Evolutionary conservation across 2,888 invertebrate species (phyloP).

Genomic region (Rhagonycha fulva): DNA sequence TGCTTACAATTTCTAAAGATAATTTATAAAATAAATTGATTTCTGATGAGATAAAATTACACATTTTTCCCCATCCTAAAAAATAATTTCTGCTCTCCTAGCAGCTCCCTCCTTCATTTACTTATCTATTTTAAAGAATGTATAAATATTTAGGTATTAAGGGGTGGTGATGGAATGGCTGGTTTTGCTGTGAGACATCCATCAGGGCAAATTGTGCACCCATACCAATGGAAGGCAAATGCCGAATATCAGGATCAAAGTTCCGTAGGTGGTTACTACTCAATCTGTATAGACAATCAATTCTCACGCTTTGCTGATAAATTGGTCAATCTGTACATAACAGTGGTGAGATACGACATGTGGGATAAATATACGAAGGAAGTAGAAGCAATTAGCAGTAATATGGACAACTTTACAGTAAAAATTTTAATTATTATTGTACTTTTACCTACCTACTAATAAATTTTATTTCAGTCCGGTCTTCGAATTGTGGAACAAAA

Average conservation of each 20-base stretch:
- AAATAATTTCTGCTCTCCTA: too few species aligned
- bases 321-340: conserved; percentile 86
- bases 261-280: conserved; percentile 83
- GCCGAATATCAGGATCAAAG: conserved; percentile 87
- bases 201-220: conserved; percentile 80
- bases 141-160: conserved; percentile 69
- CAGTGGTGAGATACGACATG: conserved; percentile 88
- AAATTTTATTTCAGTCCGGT: conserved; percentile 60
- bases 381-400: conserved; percentile 82
- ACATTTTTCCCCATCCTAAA: too few species aligned
- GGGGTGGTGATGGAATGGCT: conserved; percentile 93
- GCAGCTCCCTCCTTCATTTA: neutral
- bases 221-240: conserved; percentile 89
- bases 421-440: conserved; percentile 45
- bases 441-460: neutral
- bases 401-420: conserved; percentile 90
- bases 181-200: conserved; percentile 90
- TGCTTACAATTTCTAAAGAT: too few species aligned
- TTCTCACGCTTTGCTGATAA: conserved; percentile 90
- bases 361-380: conserved; percentile 93
- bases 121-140: conserved; percentile 11
- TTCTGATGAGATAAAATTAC: too few species aligned
- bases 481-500: conserved; percentile 80
- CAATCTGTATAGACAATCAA: conserved; percentile 91
- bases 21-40: too few species aligned